phyloP scores from a whole-genome alignment of 2,797 vertebrate species.

The Petrocephalus schoutedeni region DNA sequence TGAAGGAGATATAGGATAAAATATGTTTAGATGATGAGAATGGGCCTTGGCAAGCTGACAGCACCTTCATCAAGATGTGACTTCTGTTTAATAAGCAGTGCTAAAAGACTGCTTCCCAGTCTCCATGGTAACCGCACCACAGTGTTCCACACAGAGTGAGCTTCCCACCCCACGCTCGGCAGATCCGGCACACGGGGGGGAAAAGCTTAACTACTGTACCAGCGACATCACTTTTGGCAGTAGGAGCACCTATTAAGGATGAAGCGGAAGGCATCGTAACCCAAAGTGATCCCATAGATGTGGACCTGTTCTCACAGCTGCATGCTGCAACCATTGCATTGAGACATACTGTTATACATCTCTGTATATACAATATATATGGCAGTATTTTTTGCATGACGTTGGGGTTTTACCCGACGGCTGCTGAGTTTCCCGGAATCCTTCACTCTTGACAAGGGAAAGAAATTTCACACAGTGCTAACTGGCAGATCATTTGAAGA shows the following conservation, averaged over 20 bases:
- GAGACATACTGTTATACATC: constrained; percentile 57
- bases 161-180: constrained; percentile 43
- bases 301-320: constrained; percentile 63
- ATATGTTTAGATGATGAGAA: constrained; percentile 40
- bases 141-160: constrained; percentile 55
- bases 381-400: constrained; percentile 59
- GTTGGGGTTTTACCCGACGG: constrained; percentile 43
- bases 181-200: constrained; percentile 53
- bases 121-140: constrained; percentile 45
- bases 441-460: constrained; percentile 28
- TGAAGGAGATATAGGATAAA: background rate
- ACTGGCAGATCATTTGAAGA: constrained; percentile 14
- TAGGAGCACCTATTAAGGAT: constrained; percentile 68
- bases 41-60: constrained; percentile 43
- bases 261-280: constrained; percentile 49
- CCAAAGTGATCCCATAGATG: constrained; percentile 51
- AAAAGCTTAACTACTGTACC: constrained; percentile 63
- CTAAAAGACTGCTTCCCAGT: constrained; percentile 42
- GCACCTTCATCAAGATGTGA: constrained; percentile 37
- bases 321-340: constrained; percentile 54
- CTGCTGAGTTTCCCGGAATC: constrained; percentile 40
- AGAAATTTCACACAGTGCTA: background rate
- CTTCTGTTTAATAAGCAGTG: constrained; percentile 48
- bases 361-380: constrained; percentile 71
- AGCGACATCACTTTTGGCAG: constrained; percentile 52